These are phyloP conservation scores for Hypocryptadius cinnamomeus DNA, from an alignment of 2,113 vertebrate genomes.

Conservation along the genomic window DNA sequence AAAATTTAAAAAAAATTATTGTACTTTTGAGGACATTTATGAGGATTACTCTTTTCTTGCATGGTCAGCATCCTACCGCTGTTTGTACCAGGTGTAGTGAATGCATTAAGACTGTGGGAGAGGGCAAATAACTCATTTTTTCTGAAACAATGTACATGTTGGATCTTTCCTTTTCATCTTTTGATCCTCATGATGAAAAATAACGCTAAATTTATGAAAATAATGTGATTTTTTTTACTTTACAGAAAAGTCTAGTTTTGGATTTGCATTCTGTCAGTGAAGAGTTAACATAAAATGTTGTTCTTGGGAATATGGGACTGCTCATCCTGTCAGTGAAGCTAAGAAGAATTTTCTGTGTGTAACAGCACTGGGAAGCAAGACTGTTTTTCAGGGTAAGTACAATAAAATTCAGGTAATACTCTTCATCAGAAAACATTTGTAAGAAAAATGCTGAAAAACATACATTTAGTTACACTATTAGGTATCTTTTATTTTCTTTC, in stretches of 20 bases:
- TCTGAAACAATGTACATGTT: background rate
- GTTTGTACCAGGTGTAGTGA: background rate
- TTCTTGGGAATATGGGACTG: background rate
- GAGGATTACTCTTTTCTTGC: background rate
- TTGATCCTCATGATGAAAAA: background rate
- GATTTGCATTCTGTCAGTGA: background rate
- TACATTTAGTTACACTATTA: background rate
- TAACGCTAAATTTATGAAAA: background rate
- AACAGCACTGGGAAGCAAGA: background rate
- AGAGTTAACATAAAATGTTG: background rate
- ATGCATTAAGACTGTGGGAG: background rate
- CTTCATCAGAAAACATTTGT: background rate
- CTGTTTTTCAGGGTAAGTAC: background rate
- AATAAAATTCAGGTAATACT: background rate
- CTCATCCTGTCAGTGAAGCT: background rate
- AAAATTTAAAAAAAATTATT: background rate
- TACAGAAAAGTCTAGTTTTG: background rate
- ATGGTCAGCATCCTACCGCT: background rate
- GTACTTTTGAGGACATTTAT: background rate
- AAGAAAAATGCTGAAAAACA: background rate
- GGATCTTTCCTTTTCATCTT: background rate
- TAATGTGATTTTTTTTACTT: background rate
- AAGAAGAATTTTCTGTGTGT: background rate
- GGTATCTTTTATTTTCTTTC: constrained; percentile 30
- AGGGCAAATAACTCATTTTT: background rate